Evolutionary conservation across 2,888 invertebrate species (phyloP).

Genomic region (Leucania comma): DNA sequence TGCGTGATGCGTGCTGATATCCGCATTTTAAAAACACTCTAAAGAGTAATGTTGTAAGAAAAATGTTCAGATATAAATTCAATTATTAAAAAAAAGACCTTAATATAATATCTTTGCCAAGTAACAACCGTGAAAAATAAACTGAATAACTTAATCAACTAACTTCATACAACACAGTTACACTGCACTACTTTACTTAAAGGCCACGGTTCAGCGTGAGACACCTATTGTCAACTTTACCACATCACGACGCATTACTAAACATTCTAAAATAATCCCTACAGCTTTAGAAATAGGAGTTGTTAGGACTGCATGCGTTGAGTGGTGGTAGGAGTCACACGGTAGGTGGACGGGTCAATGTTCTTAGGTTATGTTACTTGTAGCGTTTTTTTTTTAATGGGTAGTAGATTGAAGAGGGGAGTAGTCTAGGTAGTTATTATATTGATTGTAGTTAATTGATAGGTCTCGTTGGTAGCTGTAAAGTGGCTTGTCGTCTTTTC

Average conservation of each 20-base stretch:
- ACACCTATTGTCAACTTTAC: conserved; percentile 80
- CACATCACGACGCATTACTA: conserved; percentile 38
- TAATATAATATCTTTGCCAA: neutral
- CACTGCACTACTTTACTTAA: conserved; percentile 85
- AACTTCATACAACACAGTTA: conserved; percentile 60
- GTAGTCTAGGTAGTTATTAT: conserved; percentile 2
- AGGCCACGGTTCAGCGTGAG: conserved; percentile 78
- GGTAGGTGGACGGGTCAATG: conserved; percentile 57
- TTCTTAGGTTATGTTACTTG: conserved; percentile 32
- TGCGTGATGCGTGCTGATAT: too few relatives aligned
- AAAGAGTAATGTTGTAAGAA: neutral
- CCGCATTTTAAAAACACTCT: too few relatives aligned
- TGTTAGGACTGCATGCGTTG: conserved; percentile 11
- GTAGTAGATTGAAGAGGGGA: conserved; percentile 32
- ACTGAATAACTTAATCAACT: conserved; percentile 55
- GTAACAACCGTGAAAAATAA: conserved; percentile 41
- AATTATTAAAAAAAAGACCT: neutral
- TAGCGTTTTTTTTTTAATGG: conserved; percentile 38
- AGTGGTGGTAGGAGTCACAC: conserved; percentile 49
- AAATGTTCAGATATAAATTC: neutral
- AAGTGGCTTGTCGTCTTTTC: neutral
- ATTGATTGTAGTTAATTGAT: conserved; percentile 36
- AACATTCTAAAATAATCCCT: conserved; percentile 48
- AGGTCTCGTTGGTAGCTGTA: conserved; percentile 1
- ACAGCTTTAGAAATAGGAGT: neutral